A percentile compares a stretch with the other conserved stretches of the same genome.
These are phyloP conservation scores for Chelidonichthys spinosus DNA, from an alignment of 2,797 vertebrate genomes.

Conservation along the genomic window DNA sequence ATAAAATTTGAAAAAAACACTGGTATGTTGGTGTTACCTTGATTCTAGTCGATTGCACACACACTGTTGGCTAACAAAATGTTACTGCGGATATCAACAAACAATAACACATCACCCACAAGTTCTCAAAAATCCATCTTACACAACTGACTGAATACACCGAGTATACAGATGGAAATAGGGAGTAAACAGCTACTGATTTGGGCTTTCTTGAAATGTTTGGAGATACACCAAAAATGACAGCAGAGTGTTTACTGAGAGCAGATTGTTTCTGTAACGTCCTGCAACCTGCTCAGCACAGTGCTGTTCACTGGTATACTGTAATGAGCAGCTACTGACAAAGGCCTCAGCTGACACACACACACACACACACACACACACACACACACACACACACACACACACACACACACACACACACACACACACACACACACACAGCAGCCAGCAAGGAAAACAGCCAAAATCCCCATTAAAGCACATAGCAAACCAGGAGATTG, in stretches of 20 bases:
- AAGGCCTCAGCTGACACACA: slow-evolving; percentile 39
- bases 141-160: slow-evolving; percentile 1
- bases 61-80: background rate
- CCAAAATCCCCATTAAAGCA: slow-evolving; percentile 31
- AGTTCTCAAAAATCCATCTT: slow-evolving; percentile 20
- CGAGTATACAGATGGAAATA: slow-evolving; percentile 33
- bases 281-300: slow-evolving; percentile 32
- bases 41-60: background rate
- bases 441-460: slow-evolving; percentile 8
- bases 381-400: slow-evolving; percentile 23
- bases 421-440: background rate
- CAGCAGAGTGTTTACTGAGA: slow-evolving; percentile 44
- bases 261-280: slow-evolving; percentile 55
- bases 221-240: slow-evolving; percentile 41
- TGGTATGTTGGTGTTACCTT: background rate
- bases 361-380: slow-evolving; percentile 19
- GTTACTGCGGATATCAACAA: slow-evolving; percentile 7
- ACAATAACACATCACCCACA: background rate
- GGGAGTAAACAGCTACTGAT: slow-evolving; percentile 23
- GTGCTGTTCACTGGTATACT: slow-evolving; percentile 29
- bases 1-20: background rate
- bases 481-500: slow-evolving; percentile 3
- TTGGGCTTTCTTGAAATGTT: slow-evolving; percentile 43
- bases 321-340: slow-evolving; percentile 58
- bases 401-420: slow-evolving; percentile 22